Conservation (phyloP, 2,113 vertebrate genomes). For the Shinisaurus crocodilurus region DNA sequence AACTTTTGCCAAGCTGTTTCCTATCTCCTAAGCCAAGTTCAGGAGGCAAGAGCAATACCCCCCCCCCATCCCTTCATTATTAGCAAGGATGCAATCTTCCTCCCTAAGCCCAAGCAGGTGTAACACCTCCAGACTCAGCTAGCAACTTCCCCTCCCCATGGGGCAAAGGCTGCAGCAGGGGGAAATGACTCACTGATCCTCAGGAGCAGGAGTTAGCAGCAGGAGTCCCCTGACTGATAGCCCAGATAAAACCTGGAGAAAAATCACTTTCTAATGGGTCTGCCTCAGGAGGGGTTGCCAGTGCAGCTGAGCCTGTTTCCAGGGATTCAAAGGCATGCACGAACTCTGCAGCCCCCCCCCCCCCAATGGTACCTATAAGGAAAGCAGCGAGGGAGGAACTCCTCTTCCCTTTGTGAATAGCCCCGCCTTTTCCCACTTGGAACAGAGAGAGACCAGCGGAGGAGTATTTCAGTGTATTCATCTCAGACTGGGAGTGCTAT, state of each 20-base stretch:
- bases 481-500: background rate
- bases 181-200: background rate
- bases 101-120: background rate
- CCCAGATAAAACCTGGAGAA: slow-evolving; percentile 2
- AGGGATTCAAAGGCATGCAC: background rate
- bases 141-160: background rate
- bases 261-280: slow-evolving; percentile 29
- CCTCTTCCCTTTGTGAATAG: background rate
- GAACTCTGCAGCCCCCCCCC: background rate
- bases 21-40: background rate
- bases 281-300: background rate
- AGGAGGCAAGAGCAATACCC: background rate
- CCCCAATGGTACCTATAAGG: background rate
- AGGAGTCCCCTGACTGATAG: background rate
- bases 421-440: too few relatives aligned
- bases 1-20: background rate
- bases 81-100: background rate
- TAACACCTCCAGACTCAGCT: background rate
- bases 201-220: background rate
- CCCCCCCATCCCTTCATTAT: background rate
- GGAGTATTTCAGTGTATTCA: background rate
- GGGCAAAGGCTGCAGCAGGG: background rate
- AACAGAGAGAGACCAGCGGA: background rate
- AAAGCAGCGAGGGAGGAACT: background rate
- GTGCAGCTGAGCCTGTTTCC: background rate